Evolutionary conservation across 2,888 invertebrate species (phyloP), one percentile per base, ranked within the genome.

Genomic region (Unio pictorum): DNA sequence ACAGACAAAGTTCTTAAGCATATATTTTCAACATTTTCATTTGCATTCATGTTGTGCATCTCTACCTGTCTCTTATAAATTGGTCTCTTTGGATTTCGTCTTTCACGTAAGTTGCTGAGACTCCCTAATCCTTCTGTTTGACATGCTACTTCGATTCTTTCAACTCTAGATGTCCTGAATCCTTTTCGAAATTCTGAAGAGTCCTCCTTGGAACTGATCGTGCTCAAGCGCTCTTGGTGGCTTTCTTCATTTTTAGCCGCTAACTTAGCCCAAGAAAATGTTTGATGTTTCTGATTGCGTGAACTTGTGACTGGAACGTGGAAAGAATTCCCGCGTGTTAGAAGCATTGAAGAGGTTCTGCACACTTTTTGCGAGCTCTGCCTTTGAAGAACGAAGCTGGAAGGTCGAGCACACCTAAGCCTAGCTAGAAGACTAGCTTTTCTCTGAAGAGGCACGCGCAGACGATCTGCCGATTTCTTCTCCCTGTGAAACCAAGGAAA

Each of bases 311-410:
- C 74, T 8, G 72, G 73, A 1, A 81, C 80, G 56, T 81, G 81
- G 66, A 79, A 79, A 11, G 81, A 81, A 57, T 81, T 78, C n/a
- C 80, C 77, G 23, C 81, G 68, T n/a, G 72, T 75, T 3, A 80
- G 68, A 62, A 63, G 69, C 4, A 71, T 72, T 3, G 72, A 64
- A 34, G 68, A 34, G 54, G 56, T 61, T 62, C 68, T 71, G 6
- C 74, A 71, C 11, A 71, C 61, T n/a, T 69, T 67, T 23, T 68
- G 67, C 20, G 70, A 70, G 57, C 67, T 67, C 23, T 69, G 60
- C n/a, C 67, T 64, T 45, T 45, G 8, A 45, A 55, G 63, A 45
- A 60, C 59, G 20, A 56, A 66, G 17, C 66, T 68, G 17, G 64
- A 34, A 8, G 67, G 72, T 5, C 74, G 68, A 23, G 74, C 72